Conservation (phyloP, 2,888 invertebrate genomes). For the Siphonodentalium dalli region DNA sequence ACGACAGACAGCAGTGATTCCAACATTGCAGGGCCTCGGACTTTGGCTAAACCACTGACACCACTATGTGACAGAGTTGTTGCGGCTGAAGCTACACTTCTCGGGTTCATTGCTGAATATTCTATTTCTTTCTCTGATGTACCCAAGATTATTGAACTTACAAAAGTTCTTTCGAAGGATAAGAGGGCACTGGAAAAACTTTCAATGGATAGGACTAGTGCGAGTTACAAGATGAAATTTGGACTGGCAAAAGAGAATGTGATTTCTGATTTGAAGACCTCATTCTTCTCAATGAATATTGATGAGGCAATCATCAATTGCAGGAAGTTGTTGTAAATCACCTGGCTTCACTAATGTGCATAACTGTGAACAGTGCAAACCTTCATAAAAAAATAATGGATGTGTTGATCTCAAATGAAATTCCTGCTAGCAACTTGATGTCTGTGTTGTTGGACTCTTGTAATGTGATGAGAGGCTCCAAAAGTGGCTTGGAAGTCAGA, state of each 20-base stretch:
- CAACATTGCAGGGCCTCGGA: too few relatives aligned
- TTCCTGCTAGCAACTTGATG: conserved; percentile 37
- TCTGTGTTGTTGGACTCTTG: conserved; percentile 38
- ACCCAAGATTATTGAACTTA: conserved; percentile 7
- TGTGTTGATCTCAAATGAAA: conserved; percentile 19
- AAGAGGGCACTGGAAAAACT: conserved; percentile 10
- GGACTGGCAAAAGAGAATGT: conserved; percentile 14
- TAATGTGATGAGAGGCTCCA: conserved; percentile 34
- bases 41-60: too few relatives aligned
- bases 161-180: conserved; percentile 10
- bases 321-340: conserved; percentile 24
- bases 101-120: conserved; percentile 10
- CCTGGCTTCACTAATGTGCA: conserved; percentile 17
- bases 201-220: conserved; percentile 14
- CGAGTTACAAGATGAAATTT: conserved; percentile 20
- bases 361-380: conserved; percentile 16
- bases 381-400: conserved; percentile 15
- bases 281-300: conserved; percentile 18
- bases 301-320: conserved; percentile 17
- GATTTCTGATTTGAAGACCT: not conserved
- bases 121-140: conserved; percentile 7
- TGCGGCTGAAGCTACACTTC: conserved; percentile 7
- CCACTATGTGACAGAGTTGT: not conserved
- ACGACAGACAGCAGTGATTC: too few relatives aligned
- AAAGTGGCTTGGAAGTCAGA: conserved; percentile 33